phyloP scores from a whole-genome alignment of 1,140 invertebrate species.

The Plodia interpunctella region DNA sequence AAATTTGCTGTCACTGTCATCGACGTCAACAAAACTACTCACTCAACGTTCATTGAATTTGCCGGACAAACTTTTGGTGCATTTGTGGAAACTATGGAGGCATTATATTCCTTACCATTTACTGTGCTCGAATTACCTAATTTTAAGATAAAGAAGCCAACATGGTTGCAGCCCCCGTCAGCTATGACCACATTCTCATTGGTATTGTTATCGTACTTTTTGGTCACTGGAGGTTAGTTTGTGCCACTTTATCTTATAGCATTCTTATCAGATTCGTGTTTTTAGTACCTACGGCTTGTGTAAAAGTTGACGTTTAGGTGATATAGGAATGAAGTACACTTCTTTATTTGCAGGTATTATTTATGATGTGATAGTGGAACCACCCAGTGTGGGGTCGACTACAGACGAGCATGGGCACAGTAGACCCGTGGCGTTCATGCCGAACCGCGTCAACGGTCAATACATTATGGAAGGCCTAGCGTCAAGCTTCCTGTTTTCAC shows the following conservation, averaged over 20 bases:
- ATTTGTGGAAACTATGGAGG: slow-evolving; percentile 81
- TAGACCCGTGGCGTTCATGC: slow-evolving; percentile 98
- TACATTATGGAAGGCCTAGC: slow-evolving; percentile 99
- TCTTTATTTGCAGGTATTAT: slow-evolving; percentile 89
- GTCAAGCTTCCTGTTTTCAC: slow-evolving; percentile 96
- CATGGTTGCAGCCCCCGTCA: slow-evolving; percentile 94
- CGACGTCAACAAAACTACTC: slow-evolving; percentile 27
- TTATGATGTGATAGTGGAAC: slow-evolving; percentile 99
- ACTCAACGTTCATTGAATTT: background rate
- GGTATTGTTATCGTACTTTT: slow-evolving; percentile 95
- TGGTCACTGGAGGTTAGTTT: slow-evolving; percentile 98
- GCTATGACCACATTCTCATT: slow-evolving; percentile 95
- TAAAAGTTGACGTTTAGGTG: background rate
- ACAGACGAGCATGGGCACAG: slow-evolving; percentile 98
- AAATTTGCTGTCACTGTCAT: slow-evolving; percentile 18
- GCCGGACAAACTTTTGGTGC: background rate
- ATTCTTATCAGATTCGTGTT: slow-evolving; percentile 34
- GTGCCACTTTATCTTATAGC: slow-evolving; percentile 27
- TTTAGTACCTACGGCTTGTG: background rate
- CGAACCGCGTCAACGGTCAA: slow-evolving; percentile 98
- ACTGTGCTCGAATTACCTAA: slow-evolving; percentile 92
- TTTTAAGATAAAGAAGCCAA: slow-evolving; percentile 93
- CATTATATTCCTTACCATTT: slow-evolving; percentile 88
- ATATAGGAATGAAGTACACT: background rate
- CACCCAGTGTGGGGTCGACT: slow-evolving; percentile 97